These are phyloP conservation scores for Chaetogeoica ovagalla DNA, from an alignment of 2,888 invertebrate species.

Conservation along the genomic window DNA sequence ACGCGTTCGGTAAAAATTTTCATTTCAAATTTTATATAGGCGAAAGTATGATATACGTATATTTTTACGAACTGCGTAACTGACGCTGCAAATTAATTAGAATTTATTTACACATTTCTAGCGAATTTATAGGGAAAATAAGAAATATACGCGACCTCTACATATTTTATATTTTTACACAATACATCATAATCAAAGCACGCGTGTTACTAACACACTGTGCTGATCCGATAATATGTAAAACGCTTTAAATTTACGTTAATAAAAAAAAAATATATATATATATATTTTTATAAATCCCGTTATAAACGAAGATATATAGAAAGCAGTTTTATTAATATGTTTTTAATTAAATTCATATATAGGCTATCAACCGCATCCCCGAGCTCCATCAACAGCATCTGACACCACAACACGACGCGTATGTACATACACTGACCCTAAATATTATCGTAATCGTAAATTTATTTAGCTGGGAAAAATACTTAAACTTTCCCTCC, in stretches of 20 bases:
- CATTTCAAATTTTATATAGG: too few relatives aligned
- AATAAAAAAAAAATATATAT: neutral
- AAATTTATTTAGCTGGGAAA: constrained; percentile 3
- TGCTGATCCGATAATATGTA: constrained; percentile 7
- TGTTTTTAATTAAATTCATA: constrained; percentile 45
- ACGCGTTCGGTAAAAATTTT: too few relatives aligned
- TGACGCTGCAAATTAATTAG: too few relatives aligned
- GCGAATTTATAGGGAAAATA: neutral
- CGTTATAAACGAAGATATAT: neutral
- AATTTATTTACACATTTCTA: too few relatives aligned
- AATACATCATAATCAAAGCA: neutral
- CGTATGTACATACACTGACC: neutral
- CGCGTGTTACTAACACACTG: neutral
- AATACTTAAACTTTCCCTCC: neutral
- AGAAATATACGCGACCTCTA: neutral
- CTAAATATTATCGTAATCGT: constrained; percentile 21
- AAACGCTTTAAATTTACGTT: constrained; percentile 14
- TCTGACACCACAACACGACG: constrained; percentile 22
- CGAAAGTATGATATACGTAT: too few relatives aligned
- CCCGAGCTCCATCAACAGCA: constrained; percentile 47
- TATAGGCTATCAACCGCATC: constrained; percentile 41
- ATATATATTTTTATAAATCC: neutral
- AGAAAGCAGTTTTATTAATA: constrained; percentile 20
- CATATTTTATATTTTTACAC: neutral
- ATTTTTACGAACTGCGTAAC: too few relatives aligned